Conservation (phyloP, 2,113 vertebrate species). For the Xiphophorus couchianus region DNA sequence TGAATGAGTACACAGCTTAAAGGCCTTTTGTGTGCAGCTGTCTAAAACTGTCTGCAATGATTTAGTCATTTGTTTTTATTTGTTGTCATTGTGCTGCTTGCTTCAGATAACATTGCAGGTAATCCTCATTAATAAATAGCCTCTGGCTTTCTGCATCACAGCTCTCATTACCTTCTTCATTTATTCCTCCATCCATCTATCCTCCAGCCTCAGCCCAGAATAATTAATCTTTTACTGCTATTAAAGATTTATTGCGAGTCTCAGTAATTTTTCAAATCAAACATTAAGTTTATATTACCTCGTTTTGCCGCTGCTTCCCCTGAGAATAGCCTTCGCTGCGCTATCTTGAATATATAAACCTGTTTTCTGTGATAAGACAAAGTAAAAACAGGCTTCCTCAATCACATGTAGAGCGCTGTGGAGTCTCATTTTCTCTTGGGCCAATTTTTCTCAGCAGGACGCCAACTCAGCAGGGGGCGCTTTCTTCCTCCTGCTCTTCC, state of each 20-base stretch:
- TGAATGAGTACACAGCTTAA: background rate
- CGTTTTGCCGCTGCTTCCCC: conserved; percentile 15
- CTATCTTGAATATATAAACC: conserved; percentile 38
- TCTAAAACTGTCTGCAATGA: background rate
- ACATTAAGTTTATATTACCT: conserved; percentile 17
- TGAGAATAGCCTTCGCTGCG: conserved; percentile 29
- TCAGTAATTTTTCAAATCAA: conserved; percentile 17
- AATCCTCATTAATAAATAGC: background rate
- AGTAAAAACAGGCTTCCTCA: conserved; percentile 47
- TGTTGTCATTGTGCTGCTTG: background rate
- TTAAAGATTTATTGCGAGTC: conserved; percentile 1
- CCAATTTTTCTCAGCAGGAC: conserved; percentile 53
- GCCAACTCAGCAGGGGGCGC: conserved; percentile 27
- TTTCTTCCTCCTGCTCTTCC: conserved; percentile 32
- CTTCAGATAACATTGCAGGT: background rate
- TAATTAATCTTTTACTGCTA: conserved; percentile 27
- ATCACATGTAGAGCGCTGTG: conserved; percentile 15
- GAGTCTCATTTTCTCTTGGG: conserved; percentile 58
- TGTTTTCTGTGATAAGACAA: conserved; percentile 47
- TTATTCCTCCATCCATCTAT: background rate
- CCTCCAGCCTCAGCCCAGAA: conserved; percentile 7
- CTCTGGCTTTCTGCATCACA: background rate
- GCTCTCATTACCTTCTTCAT: background rate
- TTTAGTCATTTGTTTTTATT: background rate
- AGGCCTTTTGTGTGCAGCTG: background rate